These are phyloP conservation scores for Anthoscopus minutus DNA, from an alignment of 2,113 vertebrate genomes.

Conservation along the genomic window DNA sequence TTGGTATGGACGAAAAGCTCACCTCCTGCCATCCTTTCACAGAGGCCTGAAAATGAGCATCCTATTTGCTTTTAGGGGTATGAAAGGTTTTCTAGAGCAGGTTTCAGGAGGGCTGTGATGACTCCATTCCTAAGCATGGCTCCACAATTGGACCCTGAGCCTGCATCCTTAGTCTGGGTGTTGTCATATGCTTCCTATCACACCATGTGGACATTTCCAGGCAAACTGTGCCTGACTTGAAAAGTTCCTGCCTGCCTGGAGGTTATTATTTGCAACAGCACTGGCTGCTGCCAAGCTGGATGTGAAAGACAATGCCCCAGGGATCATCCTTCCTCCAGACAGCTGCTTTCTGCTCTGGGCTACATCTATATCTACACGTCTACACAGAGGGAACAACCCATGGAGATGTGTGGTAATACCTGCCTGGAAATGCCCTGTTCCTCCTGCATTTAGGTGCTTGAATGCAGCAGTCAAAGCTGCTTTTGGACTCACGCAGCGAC, in stretches of 20 bases:
- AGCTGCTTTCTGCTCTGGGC: background rate
- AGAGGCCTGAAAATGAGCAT: background rate
- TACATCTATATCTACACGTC: background rate
- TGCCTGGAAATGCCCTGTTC: background rate
- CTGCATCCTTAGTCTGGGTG: background rate
- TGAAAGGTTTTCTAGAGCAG: background rate
- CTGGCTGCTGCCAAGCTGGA: background rate
- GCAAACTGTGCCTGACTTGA: background rate
- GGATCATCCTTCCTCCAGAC: background rate
- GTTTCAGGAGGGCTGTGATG: background rate
- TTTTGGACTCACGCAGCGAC: background rate
- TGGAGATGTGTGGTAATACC: background rate
- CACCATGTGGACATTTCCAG: background rate
- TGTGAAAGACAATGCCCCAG: background rate
- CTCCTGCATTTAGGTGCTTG: background rate
- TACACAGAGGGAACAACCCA: rapidly evolving
- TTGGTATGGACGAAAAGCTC: background rate
- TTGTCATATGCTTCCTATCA: background rate
- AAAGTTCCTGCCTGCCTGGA: background rate
- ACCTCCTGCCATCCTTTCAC: background rate
- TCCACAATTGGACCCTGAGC: background rate
- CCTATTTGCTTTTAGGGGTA: background rate
- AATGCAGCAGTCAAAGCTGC: background rate
- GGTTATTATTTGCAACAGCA: background rate
- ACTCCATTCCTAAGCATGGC: background rate